Base-by-base conservation (phyloP, 2,797 vertebrate genomes). In the Pristis pectinata region DNA sequence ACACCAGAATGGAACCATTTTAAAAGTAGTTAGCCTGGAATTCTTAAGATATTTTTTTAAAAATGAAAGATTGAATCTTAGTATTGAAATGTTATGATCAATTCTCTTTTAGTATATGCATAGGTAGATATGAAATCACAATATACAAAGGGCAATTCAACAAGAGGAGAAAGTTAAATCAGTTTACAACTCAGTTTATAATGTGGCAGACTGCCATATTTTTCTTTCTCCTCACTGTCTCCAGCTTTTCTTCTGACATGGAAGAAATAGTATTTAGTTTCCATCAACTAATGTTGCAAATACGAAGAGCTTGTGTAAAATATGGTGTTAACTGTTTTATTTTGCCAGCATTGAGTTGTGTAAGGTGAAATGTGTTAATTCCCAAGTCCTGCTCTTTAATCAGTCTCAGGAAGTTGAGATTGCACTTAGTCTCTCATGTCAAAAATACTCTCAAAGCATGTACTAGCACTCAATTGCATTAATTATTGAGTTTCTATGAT, bases 401-500 rank as follows among this genome's bases (percentile, higher is more conserved):
- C 92, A 53, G 13, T 94, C 6, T 70, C 44, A 27, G 44, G 44
- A 94, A 53, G 44, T 76, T n/a, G 44, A 76, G 92, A 94, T 34
- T 94, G 70, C 72, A 56, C 44, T 94, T 34, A 49, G 49, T 72
- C 67, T 53, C 49, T 49, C 15, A 76, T 56, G 72, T 94, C 67
- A 94, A 94, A 94, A 94, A 91, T 19, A 44, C 92, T 94, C 70
- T 74, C 27, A 94, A 72, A 94, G 72, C 70, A 49, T 94, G 49
- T 94, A 76, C 44, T 2, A 76, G 67, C 70, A 94, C 70, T 76
- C 92, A 94, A 76, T 94, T 94, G 92, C 92, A 94, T 76, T 74
- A 94, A 94, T 94, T 93, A 93, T 93, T 74, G 92, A 56, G 92
- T 94, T 94, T 94, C 92, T 72, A 44, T 94, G 92, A 94, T 56